phyloP scores from a whole-genome alignment of 2,888 invertebrate species.

The Encarsia formosa region DNA sequence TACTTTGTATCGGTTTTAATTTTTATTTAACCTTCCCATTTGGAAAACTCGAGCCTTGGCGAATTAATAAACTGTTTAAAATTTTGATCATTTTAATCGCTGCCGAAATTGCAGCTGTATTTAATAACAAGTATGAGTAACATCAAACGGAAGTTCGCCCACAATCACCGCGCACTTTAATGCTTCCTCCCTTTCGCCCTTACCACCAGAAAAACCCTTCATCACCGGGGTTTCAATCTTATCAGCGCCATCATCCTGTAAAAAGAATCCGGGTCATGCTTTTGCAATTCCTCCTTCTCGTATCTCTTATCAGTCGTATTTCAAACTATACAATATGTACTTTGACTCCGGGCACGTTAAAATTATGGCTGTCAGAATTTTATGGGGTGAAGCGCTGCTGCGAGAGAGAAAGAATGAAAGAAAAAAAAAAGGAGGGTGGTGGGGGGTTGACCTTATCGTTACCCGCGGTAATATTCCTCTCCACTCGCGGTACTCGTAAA shows the following conservation, averaged over 20 bases:
- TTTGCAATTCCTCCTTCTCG: background rate
- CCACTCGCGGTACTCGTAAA: too few relatives aligned
- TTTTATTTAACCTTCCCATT: too few relatives aligned
- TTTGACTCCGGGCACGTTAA: constrained; percentile 19
- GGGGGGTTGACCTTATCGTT: constrained; percentile 18
- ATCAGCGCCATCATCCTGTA: background rate
- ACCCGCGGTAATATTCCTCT: constrained; percentile 8
- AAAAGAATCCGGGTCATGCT: constrained; percentile 9
- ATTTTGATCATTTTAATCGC: too few relatives aligned
- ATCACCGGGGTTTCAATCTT: background rate
- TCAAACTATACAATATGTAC: constrained; percentile 23
- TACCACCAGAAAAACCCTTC: too few relatives aligned
- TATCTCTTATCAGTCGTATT: constrained; percentile 23
- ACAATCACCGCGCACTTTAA: too few relatives aligned
- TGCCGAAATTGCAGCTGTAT: too few relatives aligned
- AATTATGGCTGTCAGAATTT: constrained; percentile 17
- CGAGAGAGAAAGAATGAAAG: background rate
- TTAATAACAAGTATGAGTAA: too few relatives aligned
- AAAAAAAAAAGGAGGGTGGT: too few relatives aligned
- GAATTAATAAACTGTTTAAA: too few relatives aligned
- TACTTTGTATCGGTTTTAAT: too few relatives aligned
- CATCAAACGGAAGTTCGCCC: too few relatives aligned
- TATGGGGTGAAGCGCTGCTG: background rate
- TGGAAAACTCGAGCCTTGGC: too few relatives aligned
- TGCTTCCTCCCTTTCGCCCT: background rate